Evolutionary conservation across 1,140 invertebrate genomes (phyloP).

Genomic region (Drosophila parvula): DNA sequence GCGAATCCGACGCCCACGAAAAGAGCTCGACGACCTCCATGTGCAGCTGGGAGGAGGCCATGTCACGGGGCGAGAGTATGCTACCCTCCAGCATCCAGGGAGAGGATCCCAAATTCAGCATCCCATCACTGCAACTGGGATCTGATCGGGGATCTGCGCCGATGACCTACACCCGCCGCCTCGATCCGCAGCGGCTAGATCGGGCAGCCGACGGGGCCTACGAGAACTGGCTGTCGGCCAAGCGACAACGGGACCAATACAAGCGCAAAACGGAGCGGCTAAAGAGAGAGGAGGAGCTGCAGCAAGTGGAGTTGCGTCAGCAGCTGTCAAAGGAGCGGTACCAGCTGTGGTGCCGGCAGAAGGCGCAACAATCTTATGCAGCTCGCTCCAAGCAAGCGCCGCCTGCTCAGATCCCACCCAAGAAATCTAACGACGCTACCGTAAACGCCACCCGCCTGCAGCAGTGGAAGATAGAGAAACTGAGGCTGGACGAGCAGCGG

Average conservation of each 20-base stretch:
- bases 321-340: conserved; percentile 45
- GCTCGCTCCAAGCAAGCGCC: background rate
- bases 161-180: conserved; percentile 27
- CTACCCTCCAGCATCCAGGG: background rate
- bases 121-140: conserved; percentile 43
- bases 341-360: conserved; percentile 46
- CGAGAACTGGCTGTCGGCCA: conserved; percentile 63
- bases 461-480: conserved; percentile 55
- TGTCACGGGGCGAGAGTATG: conserved; percentile 26
- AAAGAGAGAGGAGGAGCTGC: conserved; percentile 6
- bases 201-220: conserved; percentile 53
- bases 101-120: background rate
- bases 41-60: conserved; percentile 62
- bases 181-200: conserved; percentile 25
- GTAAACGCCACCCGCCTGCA: conserved; percentile 13
- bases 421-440: background rate
- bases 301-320: conserved; percentile 23
- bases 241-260: conserved; percentile 40
- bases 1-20: background rate
- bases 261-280: conserved; percentile 24
- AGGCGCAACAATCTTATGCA: conserved; percentile 14
- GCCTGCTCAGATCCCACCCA: background rate
- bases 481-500: conserved; percentile 33
- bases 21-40: conserved; percentile 63
- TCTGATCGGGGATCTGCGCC: conserved; percentile 32